phyloP scores from a whole-genome alignment of 2,797 vertebrate genomes.

The Lagocephalus sceleratus region DNA sequence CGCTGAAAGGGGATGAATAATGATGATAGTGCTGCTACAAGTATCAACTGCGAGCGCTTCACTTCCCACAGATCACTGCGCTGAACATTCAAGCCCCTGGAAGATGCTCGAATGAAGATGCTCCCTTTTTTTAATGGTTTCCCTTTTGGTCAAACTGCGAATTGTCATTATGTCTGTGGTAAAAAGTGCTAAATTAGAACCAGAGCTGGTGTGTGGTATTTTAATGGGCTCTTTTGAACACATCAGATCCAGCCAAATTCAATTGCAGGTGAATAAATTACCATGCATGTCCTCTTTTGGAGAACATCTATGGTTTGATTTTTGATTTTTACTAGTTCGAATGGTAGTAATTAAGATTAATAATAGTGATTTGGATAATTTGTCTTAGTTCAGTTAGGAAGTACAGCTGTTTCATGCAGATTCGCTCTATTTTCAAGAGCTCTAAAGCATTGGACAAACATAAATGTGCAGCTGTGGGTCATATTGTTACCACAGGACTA shows the following conservation, averaged over 20 bases:
- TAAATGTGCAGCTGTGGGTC: too few relatives aligned
- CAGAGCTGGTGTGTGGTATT: background rate
- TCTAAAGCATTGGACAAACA: too few relatives aligned
- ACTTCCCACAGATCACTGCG: background rate
- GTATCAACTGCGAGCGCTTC: conserved; percentile 11
- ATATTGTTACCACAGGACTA: too few relatives aligned
- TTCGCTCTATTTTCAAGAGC: too few relatives aligned
- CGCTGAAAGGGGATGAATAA: conserved; percentile 33
- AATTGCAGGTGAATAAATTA: too few relatives aligned
- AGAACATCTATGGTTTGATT: too few relatives aligned
- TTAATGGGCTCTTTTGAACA: background rate
- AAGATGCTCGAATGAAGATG: background rate
- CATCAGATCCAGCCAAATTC: background rate
- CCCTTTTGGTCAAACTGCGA: background rate
- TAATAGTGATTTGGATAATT: too few relatives aligned
- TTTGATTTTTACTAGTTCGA: too few relatives aligned
- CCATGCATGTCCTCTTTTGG: too few relatives aligned
- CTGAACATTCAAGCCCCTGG: conserved; percentile 7
- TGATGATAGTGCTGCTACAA: conserved; percentile 14
- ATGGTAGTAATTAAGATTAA: too few relatives aligned
- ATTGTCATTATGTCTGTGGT: background rate
- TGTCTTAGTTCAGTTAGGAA: too few relatives aligned
- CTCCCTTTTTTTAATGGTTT: background rate
- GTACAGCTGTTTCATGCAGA: too few relatives aligned
- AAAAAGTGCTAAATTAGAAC: background rate